Conservation (phyloP, 2,113 vertebrate genomes). For the Dascyllus trimaculatus region DNA sequence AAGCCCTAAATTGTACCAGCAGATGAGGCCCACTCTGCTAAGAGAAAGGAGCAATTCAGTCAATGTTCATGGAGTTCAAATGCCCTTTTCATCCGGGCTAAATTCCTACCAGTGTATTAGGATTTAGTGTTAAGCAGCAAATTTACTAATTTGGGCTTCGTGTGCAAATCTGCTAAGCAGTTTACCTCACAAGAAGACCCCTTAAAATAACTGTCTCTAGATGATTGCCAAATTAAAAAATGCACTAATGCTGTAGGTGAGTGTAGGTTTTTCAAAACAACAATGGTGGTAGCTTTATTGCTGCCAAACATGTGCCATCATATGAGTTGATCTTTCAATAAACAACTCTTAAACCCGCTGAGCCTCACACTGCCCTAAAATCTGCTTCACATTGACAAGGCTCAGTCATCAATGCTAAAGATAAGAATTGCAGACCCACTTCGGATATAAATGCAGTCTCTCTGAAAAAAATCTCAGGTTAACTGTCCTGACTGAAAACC, state of each 20-base stretch:
- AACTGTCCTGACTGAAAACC: constrained; percentile 3
- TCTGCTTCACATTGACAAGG: constrained; percentile 6
- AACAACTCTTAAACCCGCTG: not conserved
- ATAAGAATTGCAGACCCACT: not conserved
- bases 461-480: constrained; percentile 1
- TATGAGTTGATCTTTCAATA: not conserved
- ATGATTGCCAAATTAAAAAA: constrained; percentile 19
- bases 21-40: not conserved
- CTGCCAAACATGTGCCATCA: constrained; percentile 18
- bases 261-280: not conserved
- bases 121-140: constrained; percentile 51
- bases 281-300: not conserved
- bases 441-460: not conserved
- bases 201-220: constrained; percentile 5
- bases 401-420: too few species aligned
- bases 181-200: constrained; percentile 10
- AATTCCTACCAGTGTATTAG: constrained; percentile 26
- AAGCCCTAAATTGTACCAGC: constrained; percentile 10
- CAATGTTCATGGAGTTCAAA: constrained; percentile 21
- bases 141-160: constrained; percentile 35
- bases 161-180: constrained; percentile 34
- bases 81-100: constrained; percentile 11
- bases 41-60: constrained; percentile 12
- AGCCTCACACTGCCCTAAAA: not conserved
- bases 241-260: not conserved